Evolutionary conservation across 1,140 invertebrate genomes (phyloP), one percentile per base, ranked within the genome.

Genomic region (Elymnias hypermnestra): DNA sequence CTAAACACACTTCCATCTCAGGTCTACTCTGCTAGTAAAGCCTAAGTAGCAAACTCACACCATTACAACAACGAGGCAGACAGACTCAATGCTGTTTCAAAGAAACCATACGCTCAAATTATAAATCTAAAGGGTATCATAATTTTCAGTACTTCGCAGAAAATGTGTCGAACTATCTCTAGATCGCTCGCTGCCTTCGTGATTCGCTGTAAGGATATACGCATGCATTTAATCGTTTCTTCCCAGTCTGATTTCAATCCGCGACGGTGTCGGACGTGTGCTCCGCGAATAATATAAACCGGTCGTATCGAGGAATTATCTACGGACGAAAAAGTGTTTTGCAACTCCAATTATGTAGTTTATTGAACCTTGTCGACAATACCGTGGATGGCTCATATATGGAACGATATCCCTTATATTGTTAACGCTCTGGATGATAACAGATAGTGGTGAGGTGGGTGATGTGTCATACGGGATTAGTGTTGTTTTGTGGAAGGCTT

Each of bases 321-420:
- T 29, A 41, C 38, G 9, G 2, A 19, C 39, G 39, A 29, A 41
- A 29, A 41, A 29, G 3, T 29, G 15, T 41, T 41, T 41, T 41
- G 25, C 39, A 41, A 17, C 39, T 21, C 14, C 25, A 21, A 41
- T 41, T 19, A 41, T 41, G 39, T 19, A 29, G 39, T 41, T 41
- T 29, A 41, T 29, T 41, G 17, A 41, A 41, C 39, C 14, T 41
- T 26, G 25, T 19, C 18, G 26, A 23, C 22, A 22, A 9, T 41
- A 8, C 14, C 3, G n/a, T 40, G 12, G 19, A 13, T 23, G 26
- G 10, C 13, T 9, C 26, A 29, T 13, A 29, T 12, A 13, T 12
- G 10, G 13, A 12, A 22, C 2, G 5, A 22, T 2, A 22, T 22
- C 2, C 9, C 26, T 5, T 9, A 29, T 29, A 29, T 5, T 29